Conservation (phyloP, 2,797 vertebrate species). For the Philypnodon macrostomus region DNA sequence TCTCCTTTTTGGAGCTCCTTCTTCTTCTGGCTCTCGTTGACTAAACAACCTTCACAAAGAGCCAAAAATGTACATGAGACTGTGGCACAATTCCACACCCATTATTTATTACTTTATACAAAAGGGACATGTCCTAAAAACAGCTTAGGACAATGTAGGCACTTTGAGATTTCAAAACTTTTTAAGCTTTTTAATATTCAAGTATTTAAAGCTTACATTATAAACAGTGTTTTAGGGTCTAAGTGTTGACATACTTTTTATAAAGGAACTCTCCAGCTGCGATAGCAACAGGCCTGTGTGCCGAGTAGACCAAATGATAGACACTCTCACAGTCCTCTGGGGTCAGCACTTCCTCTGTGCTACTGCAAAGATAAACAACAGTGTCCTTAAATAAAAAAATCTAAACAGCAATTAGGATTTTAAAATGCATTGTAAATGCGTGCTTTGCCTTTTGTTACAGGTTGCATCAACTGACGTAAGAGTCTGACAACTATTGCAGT, state of each 20-base stretch:
- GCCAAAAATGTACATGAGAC: too few relatives aligned
- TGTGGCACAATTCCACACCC: too few relatives aligned
- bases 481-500: neutral
- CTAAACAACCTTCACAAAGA: constrained; percentile 86
- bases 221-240: neutral
- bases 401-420: neutral
- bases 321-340: constrained; percentile 99
- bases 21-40: constrained; percentile 93
- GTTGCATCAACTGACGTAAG: neutral
- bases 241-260: constrained; percentile 86
- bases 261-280: constrained; percentile 98
- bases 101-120: too few relatives aligned
- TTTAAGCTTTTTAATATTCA: too few relatives aligned
- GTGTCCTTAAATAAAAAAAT: constrained; percentile 4
- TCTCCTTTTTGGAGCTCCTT: constrained; percentile 92
- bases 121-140: too few relatives aligned
- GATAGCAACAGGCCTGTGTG: constrained; percentile 94
- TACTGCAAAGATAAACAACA: constrained; percentile 75
- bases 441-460: neutral
- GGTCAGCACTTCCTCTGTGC: constrained; percentile 95
- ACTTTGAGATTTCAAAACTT: too few relatives aligned
- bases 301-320: constrained; percentile 98
- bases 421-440: neutral
- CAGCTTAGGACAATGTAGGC: too few relatives aligned
- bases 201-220: neutral